Percentiles rank a stretch among this genome's conserved stretches.
Conservation (phyloP, 2,797 vertebrate genomes). For the Mareca penelope region DNA sequence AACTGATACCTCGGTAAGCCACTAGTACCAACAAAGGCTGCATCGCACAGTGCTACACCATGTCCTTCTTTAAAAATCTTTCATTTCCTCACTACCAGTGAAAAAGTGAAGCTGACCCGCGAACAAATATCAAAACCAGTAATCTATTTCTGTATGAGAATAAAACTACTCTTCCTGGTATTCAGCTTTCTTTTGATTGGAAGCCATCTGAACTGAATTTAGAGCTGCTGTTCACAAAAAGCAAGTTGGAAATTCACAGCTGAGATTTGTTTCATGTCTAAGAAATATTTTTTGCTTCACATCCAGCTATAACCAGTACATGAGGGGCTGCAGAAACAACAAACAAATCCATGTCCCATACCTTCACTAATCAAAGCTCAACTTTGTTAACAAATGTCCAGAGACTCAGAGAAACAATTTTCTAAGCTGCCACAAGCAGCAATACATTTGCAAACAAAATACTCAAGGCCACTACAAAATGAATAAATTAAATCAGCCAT, state of each 20-base stretch:
- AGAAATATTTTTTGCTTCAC: background rate
- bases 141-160: background rate
- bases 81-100: background rate
- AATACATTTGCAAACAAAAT: background rate
- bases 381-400: background rate
- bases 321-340: background rate
- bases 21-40: background rate
- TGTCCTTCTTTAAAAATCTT: rapidly evolving
- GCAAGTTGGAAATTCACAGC: background rate
- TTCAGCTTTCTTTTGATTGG: background rate
- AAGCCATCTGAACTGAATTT: background rate
- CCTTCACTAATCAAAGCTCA: background rate
- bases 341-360: background rate
- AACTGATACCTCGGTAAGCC: background rate
- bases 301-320: background rate
- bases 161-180: background rate
- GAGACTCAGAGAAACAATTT: background rate
- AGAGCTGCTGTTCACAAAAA: background rate
- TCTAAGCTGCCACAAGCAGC: background rate
- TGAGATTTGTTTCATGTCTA: background rate
- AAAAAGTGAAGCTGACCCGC: background rate
- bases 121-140: background rate
- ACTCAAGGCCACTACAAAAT: background rate
- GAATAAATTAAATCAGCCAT: background rate
- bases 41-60: background rate